Base-by-base conservation (phyloP, 2,797 vertebrate species). In the Sebastes dallii region DNA sequence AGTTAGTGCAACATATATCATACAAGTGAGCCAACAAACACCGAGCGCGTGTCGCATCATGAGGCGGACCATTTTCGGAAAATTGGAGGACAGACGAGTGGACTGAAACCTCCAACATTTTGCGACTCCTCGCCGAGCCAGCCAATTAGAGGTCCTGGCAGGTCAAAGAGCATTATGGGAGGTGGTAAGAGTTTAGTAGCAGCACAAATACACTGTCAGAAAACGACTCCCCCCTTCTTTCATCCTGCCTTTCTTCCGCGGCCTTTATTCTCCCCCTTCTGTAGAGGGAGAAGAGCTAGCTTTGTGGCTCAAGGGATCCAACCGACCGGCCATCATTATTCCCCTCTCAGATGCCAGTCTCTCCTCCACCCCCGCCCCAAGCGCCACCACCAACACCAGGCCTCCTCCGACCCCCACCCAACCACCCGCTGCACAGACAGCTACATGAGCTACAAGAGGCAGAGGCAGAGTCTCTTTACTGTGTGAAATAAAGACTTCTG, bases 81-180 rank as follows among this genome's bases (percentile, higher is more conserved):
- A 95, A 94, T 89, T 92, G 92, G 95, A 94, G 91, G 94, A 96
- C 93, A 93, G 93, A 95, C 85, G 94, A 95, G 93, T 66, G 95
- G 95, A 96, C 95, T 93, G 96, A 96, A 96, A 95, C 96, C 94
- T 95, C 92, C 92, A 93, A 96, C 92, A 95, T 97, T 96, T 95
- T 95, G 94, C 92, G 92, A 95, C 95, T 96, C 93, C 95, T 96
- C 95, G 91, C 96, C 90, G 91, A 95, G 95, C 92, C 94, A 95
- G 95, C 97, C 97, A 97, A 97, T 98, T 98, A 97, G 81, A 87
- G 86, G 78, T 89, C 95, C 94, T 80, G 84, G 91, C 95, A 95
- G 97, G 97, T 97, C 96, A 97, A 96, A 97, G 97, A 96, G 96
- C 96, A 97, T 96, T 95, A 96, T 95, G 95, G 95, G 96, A 96